These are phyloP conservation scores for Illadopsis cleaveri DNA, from an alignment of 2,113 vertebrate species.

Conservation along the genomic window DNA sequence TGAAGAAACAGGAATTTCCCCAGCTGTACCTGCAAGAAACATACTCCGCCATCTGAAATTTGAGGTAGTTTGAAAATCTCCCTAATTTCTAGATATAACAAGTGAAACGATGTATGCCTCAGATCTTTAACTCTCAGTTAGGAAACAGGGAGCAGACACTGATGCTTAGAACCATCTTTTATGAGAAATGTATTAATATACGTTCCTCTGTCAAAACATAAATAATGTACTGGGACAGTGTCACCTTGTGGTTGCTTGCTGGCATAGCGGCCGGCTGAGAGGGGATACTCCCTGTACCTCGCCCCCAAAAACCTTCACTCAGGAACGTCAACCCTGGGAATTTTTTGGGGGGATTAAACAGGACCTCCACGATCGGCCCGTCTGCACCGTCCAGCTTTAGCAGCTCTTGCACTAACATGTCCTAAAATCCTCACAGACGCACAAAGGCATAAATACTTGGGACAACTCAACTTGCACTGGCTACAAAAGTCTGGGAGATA, in stretches of 20 bases:
- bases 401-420: background rate
- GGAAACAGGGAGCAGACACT: background rate
- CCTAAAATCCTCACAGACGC: background rate
- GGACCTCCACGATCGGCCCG: background rate
- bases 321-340: background rate
- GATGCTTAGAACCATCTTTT: background rate
- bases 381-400: background rate
- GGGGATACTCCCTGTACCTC: background rate
- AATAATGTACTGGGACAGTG: conserved; percentile 57
- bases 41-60: background rate
- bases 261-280: conserved; percentile 14
- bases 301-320: background rate
- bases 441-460: background rate
- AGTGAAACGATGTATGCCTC: background rate
- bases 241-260: conserved; percentile 42
- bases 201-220: conserved; percentile 23
- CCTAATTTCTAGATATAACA: background rate
- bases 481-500: background rate
- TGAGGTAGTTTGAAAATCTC: background rate
- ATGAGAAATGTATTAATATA: background rate
- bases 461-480: background rate
- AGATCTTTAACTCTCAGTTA: background rate
- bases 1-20: background rate
- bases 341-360: background rate
- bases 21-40: background rate